A percentile compares a stretch with the other conserved stretches of the same genome.
Evolutionary conservation across 2,797 vertebrate genomes (phyloP).

Genomic region (Streptopelia turtur): DNA sequence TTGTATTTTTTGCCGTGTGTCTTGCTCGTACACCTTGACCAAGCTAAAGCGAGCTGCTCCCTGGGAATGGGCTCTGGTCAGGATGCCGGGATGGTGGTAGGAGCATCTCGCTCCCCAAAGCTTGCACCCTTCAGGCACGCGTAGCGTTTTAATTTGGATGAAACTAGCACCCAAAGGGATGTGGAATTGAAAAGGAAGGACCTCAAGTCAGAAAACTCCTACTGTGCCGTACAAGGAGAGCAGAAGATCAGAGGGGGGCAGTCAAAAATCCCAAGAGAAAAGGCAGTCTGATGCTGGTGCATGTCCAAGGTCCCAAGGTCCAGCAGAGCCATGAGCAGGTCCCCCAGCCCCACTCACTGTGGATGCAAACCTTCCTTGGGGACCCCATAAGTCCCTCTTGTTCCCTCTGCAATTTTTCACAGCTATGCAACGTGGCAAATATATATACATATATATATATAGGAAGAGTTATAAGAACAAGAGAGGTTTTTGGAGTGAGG

Average conservation of each 20-base stretch:
- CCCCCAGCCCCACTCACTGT: accelerated
- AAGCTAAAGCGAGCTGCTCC: background rate
- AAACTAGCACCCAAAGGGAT: background rate
- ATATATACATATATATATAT: no score
- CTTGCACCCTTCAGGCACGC: background rate
- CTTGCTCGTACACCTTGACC: constrained; percentile 33
- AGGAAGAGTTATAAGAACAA: background rate
- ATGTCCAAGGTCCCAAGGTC: background rate
- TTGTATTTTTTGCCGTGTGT: background rate
- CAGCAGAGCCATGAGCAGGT: background rate
- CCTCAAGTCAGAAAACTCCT: background rate
- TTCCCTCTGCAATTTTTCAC: background rate
- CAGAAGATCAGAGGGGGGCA: background rate
- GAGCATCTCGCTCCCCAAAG: background rate
- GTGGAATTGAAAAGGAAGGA: background rate
- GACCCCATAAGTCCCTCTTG: background rate
- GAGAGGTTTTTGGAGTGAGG: background rate
- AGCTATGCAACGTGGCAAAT: background rate
- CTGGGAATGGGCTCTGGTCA: background rate
- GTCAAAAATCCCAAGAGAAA: background rate
- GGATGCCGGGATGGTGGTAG: accelerated
- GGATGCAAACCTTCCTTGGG: background rate
- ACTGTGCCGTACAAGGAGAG: background rate
- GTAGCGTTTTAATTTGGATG: background rate
- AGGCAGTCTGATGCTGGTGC: accelerated